Base-by-base conservation (phyloP, 2,888 invertebrate species). In the Latheticus oryzae region DNA sequence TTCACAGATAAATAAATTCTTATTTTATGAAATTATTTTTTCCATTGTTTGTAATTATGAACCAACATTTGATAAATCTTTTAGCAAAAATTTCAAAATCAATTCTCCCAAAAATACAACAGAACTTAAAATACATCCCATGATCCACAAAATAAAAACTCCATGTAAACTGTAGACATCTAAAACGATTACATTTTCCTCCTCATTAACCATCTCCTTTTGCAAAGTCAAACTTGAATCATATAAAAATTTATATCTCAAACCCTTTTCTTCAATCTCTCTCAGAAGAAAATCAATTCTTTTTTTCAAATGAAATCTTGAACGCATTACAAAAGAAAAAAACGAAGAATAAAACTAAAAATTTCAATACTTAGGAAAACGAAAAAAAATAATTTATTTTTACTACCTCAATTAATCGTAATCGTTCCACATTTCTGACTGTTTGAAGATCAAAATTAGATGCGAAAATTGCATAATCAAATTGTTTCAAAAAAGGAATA, bases 221-320 rank as follows among this genome's bases (percentile, higher is more conserved):
- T 7, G 2, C 5, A 40, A 11, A 5, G 12, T 23, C n/a, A 23
- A n/a, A n/a, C 40, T 24, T 1, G 40, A 12, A 3, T 12, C 12
- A 1, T 23, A 24, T 13, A 13, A 23, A 12, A 40, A 40, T 16
- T 21, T 24, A 7, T 23, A 11, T 23, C 40, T 21, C 5, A 40
- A 12, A 1, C 40, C 40, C 21, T 12, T 23, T 5, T 40, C 40
- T n/a, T 40, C 40, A 7, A 40, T 40, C 3, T 40, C 24, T 24
- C 40, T 23, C 1, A 40, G 8, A 7, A 12, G 23, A 13, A n/a
- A 23, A 16, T 40, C 24, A 24, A 40, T 40, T 40, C 13, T 40
- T 7, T 24, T 8, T 8, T 23, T 23, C 7, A 40, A 15, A 13
- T 40, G 40, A 40, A 9, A 40, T 4, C 40, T 21, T n/a, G 23